Conservation (phyloP, 2,113 vertebrate genomes). For the Illadopsis cleaveri region DNA sequence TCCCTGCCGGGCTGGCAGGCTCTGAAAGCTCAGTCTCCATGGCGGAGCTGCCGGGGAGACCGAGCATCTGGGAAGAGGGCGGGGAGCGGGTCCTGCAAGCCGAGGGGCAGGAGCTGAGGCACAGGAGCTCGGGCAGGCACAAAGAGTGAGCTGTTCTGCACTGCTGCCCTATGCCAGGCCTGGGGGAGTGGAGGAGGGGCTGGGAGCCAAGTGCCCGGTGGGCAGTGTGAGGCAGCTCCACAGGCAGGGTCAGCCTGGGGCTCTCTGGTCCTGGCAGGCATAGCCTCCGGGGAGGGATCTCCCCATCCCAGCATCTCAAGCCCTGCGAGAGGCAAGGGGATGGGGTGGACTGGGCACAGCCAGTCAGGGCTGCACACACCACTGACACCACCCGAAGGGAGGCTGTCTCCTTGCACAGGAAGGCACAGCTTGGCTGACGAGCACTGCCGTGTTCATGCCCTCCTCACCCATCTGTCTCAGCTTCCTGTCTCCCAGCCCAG, state of each 20-base stretch:
- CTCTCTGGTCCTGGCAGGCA: background rate
- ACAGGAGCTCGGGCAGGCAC: conserved; percentile 15
- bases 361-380: background rate
- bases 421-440: background rate
- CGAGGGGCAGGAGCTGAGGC: background rate
- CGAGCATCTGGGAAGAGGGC: conserved; percentile 6
- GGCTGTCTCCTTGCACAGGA: background rate
- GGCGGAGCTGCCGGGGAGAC: conserved; percentile 18
- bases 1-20: conserved; percentile 16
- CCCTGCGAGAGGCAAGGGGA: background rate
- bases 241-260: background rate
- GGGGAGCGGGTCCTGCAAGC: background rate
- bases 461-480: background rate
- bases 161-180: conserved; percentile 26
- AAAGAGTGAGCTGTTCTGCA: conserved; percentile 54
- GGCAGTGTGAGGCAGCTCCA: background rate
- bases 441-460: background rate
- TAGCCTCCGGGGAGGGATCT: background rate
- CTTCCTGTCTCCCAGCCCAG: background rate
- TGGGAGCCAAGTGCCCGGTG: background rate
- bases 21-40: conserved; percentile 35
- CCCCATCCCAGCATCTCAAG: background rate
- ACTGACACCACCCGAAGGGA: rapidly evolving
- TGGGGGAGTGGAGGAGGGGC: background rate
- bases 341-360: background rate